Evolutionary conservation across 1,140 invertebrate genomes (phyloP).

Genomic region (Drosophila repleta): DNA sequence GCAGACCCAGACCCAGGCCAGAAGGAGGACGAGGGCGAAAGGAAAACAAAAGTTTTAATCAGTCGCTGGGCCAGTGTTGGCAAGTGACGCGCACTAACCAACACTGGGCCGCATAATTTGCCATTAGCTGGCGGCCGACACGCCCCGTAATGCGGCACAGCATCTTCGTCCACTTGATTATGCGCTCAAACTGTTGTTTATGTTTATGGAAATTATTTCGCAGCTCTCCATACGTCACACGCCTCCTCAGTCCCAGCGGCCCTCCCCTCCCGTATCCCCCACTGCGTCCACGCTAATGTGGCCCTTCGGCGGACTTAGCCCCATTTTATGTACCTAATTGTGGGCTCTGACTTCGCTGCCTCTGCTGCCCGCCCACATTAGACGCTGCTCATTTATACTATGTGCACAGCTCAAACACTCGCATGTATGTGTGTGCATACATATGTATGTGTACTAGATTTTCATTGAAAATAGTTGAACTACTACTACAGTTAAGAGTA

Average conservation of each 20-base stretch:
- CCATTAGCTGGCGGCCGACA: conserved; percentile 60
- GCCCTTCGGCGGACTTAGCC: conserved; percentile 56
- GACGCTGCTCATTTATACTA: conserved; percentile 2
- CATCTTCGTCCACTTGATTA: conserved; percentile 55
- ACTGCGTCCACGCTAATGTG: conserved; percentile 5
- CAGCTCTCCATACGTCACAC: neutral
- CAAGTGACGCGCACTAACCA: conserved; percentile 3
- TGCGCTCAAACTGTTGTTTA: conserved; percentile 70
- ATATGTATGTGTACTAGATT: neutral
- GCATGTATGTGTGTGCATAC: too few relatives aligned
- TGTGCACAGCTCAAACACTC: conserved; percentile 4
- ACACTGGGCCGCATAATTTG: conserved; percentile 66
- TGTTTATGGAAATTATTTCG: conserved; percentile 77
- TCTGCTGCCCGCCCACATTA: conserved; percentile 18
- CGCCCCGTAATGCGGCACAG: too few relatives aligned
- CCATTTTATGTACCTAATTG: conserved; percentile 72
- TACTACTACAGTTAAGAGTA: too few relatives aligned
- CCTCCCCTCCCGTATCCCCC: neutral
- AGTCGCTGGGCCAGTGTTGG: conserved; percentile 17
- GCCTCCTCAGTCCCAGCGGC: neutral
- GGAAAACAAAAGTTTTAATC: conserved; percentile 19
- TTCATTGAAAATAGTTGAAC: too few relatives aligned
- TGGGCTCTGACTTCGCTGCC: conserved; percentile 59
- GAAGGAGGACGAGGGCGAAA: neutral
- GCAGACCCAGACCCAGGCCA: conserved; percentile 2